phyloP scores from a whole-genome alignment of 2,888 invertebrate genomes.

The Heliconius hortense region DNA sequence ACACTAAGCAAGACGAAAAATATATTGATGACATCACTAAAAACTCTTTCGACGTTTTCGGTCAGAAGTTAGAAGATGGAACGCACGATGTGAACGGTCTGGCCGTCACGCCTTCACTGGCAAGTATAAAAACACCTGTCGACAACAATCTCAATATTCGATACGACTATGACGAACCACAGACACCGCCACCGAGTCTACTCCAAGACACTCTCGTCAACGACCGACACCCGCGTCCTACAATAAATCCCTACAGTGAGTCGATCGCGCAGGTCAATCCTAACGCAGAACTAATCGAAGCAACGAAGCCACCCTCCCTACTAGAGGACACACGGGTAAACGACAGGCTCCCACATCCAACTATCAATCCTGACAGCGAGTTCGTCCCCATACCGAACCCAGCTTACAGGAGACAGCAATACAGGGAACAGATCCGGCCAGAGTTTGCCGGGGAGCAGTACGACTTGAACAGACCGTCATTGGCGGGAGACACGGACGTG shows the following conservation, averaged over 20 bases:
- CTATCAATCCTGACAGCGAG: conserved; percentile 87
- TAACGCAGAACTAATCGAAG: conserved; percentile 62
- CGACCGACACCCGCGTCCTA: conserved; percentile 85
- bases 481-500: conserved; percentile 77
- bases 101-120: conserved; percentile 73
- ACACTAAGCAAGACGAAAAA: conserved; percentile 85
- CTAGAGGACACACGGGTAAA: conserved; percentile 87
- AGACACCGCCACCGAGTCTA: conserved; percentile 74
- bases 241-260: conserved; percentile 87
- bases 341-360: conserved; percentile 85
- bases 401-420: conserved; percentile 66
- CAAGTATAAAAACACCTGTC: conserved; percentile 73
- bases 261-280: conserved; percentile 58
- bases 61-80: conserved; percentile 83
- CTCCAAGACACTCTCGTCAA: conserved; percentile 87
- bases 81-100: conserved; percentile 74
- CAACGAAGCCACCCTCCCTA: conserved; percentile 72
- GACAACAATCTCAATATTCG: conserved; percentile 79
- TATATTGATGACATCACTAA: conserved; percentile 87
- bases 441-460: conserved; percentile 70
- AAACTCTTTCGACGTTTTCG: conserved; percentile 88
- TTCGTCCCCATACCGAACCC: conserved; percentile 77
- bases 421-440: conserved; percentile 61
- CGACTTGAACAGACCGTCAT: conserved; percentile 69
- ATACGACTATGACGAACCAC: conserved; percentile 76